Evolutionary conservation across 1,140 invertebrate genomes (phyloP).

Genomic region (Hirudo medicinalis): DNA sequence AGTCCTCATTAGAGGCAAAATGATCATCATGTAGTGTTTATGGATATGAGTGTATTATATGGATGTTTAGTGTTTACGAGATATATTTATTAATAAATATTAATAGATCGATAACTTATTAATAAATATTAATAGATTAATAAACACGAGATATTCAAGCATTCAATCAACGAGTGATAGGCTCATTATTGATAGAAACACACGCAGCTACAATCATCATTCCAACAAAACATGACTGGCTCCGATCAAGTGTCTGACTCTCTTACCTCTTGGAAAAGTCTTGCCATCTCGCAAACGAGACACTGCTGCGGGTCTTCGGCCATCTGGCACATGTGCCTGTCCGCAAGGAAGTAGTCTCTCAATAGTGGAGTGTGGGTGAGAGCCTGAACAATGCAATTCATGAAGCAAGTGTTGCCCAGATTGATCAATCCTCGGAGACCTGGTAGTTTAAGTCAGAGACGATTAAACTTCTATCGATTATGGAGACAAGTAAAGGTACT

Average conservation of each 20-base stretch:
- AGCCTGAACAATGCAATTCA: conserved; percentile 94
- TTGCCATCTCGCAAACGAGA: conserved; percentile 74
- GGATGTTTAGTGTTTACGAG: too few species aligned
- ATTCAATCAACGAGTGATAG: too few species aligned
- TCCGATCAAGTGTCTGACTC: neutral
- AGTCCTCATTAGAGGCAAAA: too few species aligned
- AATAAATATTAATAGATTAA: too few species aligned
- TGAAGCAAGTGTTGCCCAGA: conserved; percentile 94
- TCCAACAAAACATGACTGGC: neutral
- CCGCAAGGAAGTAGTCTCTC: conserved; percentile 85
- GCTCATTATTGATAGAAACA: neutral
- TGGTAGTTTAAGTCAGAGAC: conserved; percentile 22
- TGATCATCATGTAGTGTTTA: too few species aligned
- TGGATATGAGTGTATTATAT: too few species aligned
- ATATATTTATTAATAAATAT: too few species aligned
- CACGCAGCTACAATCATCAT: neutral
- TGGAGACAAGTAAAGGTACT: too few species aligned
- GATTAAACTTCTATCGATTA: neutral
- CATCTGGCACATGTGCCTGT: conserved; percentile 55
- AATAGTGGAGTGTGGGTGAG: conserved; percentile 85
- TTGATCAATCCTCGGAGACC: conserved; percentile 72
- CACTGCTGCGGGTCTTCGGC: conserved; percentile 48
- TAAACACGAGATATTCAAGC: too few species aligned
- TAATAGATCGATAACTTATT: too few species aligned
- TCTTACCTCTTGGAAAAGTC: conserved; percentile 41